Evolutionary conservation across 2,888 invertebrate species (phyloP), one percentile per base, ranked within the genome.

Genomic region (Catocala sponsa): DNA sequence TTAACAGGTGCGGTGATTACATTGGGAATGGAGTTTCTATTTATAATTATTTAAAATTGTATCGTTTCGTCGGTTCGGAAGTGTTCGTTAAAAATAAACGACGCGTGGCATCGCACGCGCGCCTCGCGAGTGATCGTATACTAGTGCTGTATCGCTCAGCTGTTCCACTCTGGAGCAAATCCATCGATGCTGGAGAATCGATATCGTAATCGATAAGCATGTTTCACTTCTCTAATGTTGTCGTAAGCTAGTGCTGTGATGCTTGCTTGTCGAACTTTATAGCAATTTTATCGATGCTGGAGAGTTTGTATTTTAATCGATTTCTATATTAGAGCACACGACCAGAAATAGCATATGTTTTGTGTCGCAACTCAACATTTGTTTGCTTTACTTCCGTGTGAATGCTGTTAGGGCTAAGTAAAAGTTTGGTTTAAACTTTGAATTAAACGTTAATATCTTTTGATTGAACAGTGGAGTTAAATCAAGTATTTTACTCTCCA

Each of bases 1-100:
- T 9, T 53, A 32, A 50, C 4, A 9, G 33, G 47, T 32, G 44
- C 41, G 52, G 11, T 43, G 32, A 59, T 53, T 38, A 56, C 41
- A 50, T 62, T 68, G 54, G 6, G 50, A 66, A 68, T 65, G 66
- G 56, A 67, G 59, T 72, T 63, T 75, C 79, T 79, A 80, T 80
- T 78, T 75, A 76, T 78, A 82, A 74, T 76, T 55, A 73, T 81
- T 75, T 76, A 77, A 74, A 79, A 68, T 63, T 66, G 74, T 75
- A 81, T 82, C 83, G 81, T 80, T 74, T 59, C 70, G 72, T 84
- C 77, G 82, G 79, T 79, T 85, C 83, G 83, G 80, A 83, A 83
- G 80, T 78, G 69, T 78, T 82, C 75, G 77, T 69, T 85, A 85
- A 75, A 84, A 85, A 86, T 87, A 84, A 76, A 67, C 65, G 75